phyloP scores from a whole-genome alignment of 2,797 vertebrate genomes.

The Meda fulgida region DNA sequence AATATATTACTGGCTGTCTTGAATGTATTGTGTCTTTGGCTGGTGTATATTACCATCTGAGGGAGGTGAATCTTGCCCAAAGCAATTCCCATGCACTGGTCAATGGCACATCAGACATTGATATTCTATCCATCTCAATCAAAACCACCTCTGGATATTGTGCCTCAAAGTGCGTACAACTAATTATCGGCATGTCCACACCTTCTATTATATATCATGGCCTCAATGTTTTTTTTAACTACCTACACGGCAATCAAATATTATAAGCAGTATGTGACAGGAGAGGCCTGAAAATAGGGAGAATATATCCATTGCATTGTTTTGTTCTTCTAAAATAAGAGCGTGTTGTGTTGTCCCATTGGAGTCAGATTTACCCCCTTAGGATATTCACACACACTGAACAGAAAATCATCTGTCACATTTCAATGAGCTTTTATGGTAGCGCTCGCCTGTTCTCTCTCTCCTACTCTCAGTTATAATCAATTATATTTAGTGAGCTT shows the following conservation, averaged over 20 bases:
- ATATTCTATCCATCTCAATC: slow-evolving; percentile 23
- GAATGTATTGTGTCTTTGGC: slow-evolving; percentile 31
- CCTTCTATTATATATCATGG: not conserved
- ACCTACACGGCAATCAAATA: not conserved
- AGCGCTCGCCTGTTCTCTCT: not conserved
- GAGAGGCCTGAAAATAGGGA: not conserved
- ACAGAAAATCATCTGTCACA: not conserved
- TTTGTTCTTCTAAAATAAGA: slow-evolving; percentile 45
- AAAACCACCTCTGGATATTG: slow-evolving; percentile 36
- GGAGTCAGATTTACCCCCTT: slow-evolving; percentile 49
- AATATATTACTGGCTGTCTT: slow-evolving; percentile 25
- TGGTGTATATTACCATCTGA: slow-evolving; percentile 29
- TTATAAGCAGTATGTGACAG: not conserved
- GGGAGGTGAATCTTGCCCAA: slow-evolving; percentile 40
- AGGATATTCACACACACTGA: slow-evolving; percentile 31
- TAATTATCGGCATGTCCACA: not conserved
- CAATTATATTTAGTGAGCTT: not conserved
- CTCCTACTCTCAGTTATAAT: not conserved
- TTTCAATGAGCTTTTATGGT: slow-evolving; percentile 27
- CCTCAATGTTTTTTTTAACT: not conserved
- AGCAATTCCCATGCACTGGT: slow-evolving; percentile 43
- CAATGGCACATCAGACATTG: slow-evolving; percentile 21
- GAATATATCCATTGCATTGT: not conserved
- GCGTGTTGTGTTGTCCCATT: slow-evolving; percentile 17
- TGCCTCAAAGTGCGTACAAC: not conserved